Evolutionary conservation across 2,113 vertebrate genomes (phyloP).

Genomic region (Rhodinocichla rosea): DNA sequence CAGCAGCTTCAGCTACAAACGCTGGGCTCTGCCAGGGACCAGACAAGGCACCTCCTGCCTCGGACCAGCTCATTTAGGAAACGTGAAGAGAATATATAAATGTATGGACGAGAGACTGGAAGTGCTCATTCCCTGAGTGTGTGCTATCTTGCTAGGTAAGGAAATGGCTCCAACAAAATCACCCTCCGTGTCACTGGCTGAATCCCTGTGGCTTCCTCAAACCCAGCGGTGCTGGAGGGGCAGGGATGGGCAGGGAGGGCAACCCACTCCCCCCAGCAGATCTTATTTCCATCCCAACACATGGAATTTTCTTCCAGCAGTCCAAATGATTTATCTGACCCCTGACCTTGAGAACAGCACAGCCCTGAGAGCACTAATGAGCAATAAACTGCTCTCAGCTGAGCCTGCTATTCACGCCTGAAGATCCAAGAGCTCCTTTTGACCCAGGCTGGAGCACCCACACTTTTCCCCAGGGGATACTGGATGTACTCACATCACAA

Average conservation of each 20-base stretch:
- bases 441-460: not conserved
- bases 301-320: not conserved
- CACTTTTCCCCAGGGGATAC: not conserved
- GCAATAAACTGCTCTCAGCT: not conserved
- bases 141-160: not conserved
- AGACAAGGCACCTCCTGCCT: not conserved
- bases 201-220: rapidly evolving
- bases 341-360: not conserved
- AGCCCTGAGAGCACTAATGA: not conserved
- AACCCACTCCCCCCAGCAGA: rapidly evolving
- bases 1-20: not conserved
- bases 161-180: not conserved
- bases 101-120: not conserved
- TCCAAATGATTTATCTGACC: not conserved
- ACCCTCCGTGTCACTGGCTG: rapidly evolving
- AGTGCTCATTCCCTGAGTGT: not conserved
- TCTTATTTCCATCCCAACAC: not conserved
- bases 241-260: not conserved
- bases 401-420: not conserved
- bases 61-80: not conserved
- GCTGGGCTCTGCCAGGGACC: not conserved
- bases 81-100: not conserved
- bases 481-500: not conserved
- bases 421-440: not conserved
- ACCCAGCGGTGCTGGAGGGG: rapidly evolving